These are phyloP conservation scores for Eubasilissa regina DNA, from an alignment of 1,140 invertebrate species.

Conservation along the genomic window DNA sequence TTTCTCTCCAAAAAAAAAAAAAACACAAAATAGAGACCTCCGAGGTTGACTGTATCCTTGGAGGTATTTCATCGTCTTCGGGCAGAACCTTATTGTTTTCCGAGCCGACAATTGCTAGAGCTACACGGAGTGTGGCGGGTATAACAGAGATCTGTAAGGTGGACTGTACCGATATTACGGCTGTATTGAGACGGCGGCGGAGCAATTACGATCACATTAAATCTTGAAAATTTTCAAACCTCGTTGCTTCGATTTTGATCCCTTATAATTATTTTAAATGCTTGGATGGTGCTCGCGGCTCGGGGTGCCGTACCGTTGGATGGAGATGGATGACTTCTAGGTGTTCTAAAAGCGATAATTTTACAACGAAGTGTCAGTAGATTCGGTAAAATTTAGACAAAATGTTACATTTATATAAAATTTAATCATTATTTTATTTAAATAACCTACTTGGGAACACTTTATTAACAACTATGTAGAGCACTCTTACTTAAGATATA, in stretches of 20 bases:
- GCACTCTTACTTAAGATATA: no score
- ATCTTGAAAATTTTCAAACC: conserved; percentile 61
- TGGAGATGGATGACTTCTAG: neutral
- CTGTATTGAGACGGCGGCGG: conserved; percentile 51
- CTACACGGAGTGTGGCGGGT: neutral
- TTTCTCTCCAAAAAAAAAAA: neutral
- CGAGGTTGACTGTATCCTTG: conserved; percentile 8
- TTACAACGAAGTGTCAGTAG: no score
- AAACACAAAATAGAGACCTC: neutral
- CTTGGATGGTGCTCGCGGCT: conserved; percentile 51
- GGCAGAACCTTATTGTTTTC: conserved; percentile 35
- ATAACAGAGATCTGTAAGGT: conserved; percentile 19
- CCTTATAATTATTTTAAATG: conserved; percentile 62
- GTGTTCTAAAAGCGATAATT: no score
- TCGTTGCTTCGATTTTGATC: conserved; percentile 61
- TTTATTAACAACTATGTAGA: no score
- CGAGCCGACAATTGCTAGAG: neutral
- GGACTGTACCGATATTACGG: conserved; percentile 45
- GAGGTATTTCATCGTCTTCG: neutral
- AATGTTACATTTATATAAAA: no score
- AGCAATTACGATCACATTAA: conserved; percentile 60
- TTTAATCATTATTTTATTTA: no score
- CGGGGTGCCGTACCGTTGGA: conserved; percentile 27
- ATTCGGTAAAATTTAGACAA: no score
- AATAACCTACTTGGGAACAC: no score